Percentiles rank a stretch among this genome's conserved stretches.
These are phyloP conservation scores for Thomomys bottae DNA, from an alignment of 2,113 vertebrate species.

Conservation along the genomic window DNA sequence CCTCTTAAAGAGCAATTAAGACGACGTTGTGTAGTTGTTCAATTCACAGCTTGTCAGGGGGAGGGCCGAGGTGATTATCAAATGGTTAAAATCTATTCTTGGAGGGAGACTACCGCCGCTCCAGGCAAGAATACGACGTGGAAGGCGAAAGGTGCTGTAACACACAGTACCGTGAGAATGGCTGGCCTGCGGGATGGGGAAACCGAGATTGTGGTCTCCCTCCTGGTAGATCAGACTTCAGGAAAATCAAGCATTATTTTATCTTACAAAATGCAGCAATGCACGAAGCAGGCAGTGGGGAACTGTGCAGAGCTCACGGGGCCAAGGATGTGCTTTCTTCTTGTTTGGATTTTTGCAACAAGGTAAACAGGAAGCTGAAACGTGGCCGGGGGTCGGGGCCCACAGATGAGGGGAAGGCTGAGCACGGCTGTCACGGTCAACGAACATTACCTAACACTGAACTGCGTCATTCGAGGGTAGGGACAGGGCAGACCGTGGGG, in stretches of 20 bases:
- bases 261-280: constrained; percentile 10
- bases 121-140: constrained; percentile 52
- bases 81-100: constrained; percentile 81
- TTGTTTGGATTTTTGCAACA: constrained; percentile 35
- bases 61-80: constrained; percentile 82
- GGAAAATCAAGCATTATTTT: not conserved
- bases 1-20: constrained; percentile 84
- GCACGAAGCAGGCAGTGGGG: constrained; percentile 16
- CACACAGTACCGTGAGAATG: not conserved
- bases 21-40: constrained; percentile 78
- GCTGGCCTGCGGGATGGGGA: constrained; percentile 42
- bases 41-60: constrained; percentile 82
- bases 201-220: constrained; percentile 30
- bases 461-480: too few species aligned
- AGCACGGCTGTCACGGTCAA: too few species aligned
- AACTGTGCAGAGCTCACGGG: not conserved
- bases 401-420: too few species aligned
- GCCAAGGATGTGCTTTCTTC: too few species aligned
- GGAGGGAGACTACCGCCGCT: constrained; percentile 61
- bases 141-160: constrained; percentile 63
- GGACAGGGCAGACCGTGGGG: too few species aligned
- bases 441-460: too few species aligned
- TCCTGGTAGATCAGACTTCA: constrained; percentile 22
- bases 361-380: too few species aligned
- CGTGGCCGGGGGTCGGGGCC: too few species aligned